Base-by-base conservation (phyloP, 2,888 invertebrate genomes). In the Drosophila nr. perissopoda region DNA sequence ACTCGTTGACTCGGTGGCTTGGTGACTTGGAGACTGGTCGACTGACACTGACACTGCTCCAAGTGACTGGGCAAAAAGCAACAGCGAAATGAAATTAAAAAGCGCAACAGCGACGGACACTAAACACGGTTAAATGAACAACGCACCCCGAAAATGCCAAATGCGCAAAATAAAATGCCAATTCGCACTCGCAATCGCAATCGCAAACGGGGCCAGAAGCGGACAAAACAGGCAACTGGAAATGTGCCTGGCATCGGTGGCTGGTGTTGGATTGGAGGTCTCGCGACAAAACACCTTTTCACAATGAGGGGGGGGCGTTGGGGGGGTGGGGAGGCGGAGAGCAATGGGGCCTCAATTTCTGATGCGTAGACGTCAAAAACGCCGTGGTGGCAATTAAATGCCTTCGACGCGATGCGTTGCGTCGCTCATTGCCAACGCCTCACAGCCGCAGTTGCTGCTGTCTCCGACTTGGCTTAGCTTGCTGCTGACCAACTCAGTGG, bases 361-460 rank as follows among this genome's bases (percentile, higher is more conserved):
- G 84, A 86, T 79, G 88, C 70, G 74, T 86, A 74, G 62, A 88
- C 79, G 84, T 85, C 88, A 88, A 74, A 58, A 81, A 74, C 70
- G 72, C 81, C 73, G 87, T 81, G 84, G 85, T 86, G 85, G 85
- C 89, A 86, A 86, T 86, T 86, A 86, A 86, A 86, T 89, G 87
- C 77, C 76, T 73, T 68, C 63, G 67, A 68, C 65, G 58, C 46
- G 63, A 21, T 40, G 58, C 63, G 31, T 31, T 40, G 58, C 63
- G 31, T 31, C 13, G 87, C 79, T 76, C 81, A 70, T 79, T 79
- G 88, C 84, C 82, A 71, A 80, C 79, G 78, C 79, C 84, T 88
- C 65, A 31, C 16, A 57, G 54, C 53, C 64, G 34, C 54, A 48
- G 48, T 25, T 48, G 48, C 25, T 4, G 48, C 18, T 40, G 34